A percentile compares a stretch with the other conserved stretches of the same genome.
Evolutionary conservation across 2,888 invertebrate genomes (phyloP).

Genomic region (Heteromyza rotundicornis): DNA sequence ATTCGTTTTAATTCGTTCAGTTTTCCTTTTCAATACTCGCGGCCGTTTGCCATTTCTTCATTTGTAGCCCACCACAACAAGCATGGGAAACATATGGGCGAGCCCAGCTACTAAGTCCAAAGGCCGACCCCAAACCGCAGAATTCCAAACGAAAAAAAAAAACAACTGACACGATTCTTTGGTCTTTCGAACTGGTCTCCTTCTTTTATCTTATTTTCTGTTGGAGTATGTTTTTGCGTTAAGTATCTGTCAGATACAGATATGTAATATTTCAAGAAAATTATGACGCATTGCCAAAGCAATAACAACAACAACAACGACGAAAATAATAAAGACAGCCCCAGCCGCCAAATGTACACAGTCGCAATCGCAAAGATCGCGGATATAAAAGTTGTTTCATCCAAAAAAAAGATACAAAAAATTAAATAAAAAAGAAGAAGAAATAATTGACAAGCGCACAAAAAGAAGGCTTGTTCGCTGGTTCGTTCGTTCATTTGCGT

Average conservation of each 20-base stretch:
- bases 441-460: background rate
- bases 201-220: background rate
- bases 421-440: background rate
- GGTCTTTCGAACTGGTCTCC: too few species aligned
- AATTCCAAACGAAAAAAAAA: background rate
- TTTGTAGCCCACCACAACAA: too few species aligned
- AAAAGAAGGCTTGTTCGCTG: background rate
- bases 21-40: too few species aligned
- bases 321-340: too few species aligned
- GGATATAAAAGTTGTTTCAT: background rate
- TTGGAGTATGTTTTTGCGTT: conserved; percentile 1
- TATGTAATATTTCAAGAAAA: conserved; percentile 31
- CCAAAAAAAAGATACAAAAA: background rate
- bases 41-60: too few species aligned
- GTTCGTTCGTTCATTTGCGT: too few species aligned
- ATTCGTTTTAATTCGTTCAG: too few species aligned
- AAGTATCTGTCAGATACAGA: conserved; percentile 33
- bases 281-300: conserved; percentile 31
- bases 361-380: background rate
- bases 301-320: background rate
- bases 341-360: too few species aligned
- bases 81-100: conserved; percentile 1
- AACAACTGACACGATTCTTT: conserved; percentile 7
- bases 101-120: background rate
- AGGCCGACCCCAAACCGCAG: background rate